Conservation (phyloP, 2,888 invertebrate species). For the Brassicogethes aeneus region DNA sequence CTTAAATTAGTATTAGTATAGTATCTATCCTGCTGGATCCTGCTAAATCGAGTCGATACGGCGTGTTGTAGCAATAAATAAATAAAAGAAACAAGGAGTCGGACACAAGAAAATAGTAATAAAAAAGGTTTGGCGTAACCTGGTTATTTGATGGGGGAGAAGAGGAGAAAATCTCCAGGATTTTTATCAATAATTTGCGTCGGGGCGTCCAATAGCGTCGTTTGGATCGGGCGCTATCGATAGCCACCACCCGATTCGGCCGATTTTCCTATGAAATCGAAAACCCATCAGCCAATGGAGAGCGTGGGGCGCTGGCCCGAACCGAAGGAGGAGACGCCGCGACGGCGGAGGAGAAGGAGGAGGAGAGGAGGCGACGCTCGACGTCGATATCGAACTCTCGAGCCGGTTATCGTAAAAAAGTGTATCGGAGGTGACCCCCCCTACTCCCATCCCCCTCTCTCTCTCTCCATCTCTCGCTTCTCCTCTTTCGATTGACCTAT, state of each 20-base stretch:
- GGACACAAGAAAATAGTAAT: too few relatives aligned
- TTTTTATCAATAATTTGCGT: neutral
- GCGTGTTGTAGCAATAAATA: too few relatives aligned
- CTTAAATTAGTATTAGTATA: too few relatives aligned
- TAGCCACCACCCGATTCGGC: neutral
- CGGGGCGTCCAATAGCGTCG: neutral
- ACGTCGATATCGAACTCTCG: conserved; percentile 33
- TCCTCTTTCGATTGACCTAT: conserved; percentile 25
- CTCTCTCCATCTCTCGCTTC: conserved; percentile 10
- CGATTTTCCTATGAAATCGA: conserved; percentile 9
- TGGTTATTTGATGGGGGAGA: too few relatives aligned
- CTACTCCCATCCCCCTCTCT: conserved; percentile 15
- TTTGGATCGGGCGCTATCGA: neutral
- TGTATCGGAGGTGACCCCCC: conserved; percentile 28
- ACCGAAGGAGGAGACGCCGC: conserved; percentile 6
- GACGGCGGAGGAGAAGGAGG: conserved; percentile 31
- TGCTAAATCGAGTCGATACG: too few relatives aligned
- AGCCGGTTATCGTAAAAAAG: conserved; percentile 39
- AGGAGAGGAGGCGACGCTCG: conserved; percentile 9
- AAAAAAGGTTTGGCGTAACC: too few relatives aligned
- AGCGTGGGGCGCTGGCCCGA: conserved; percentile 5
- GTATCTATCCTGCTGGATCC: too few relatives aligned
- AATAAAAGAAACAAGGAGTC: too few relatives aligned
- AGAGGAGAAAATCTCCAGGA: neutral
- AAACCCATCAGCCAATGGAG: conserved; percentile 19